Percentiles rank a stretch among this genome's conserved stretches.
These are phyloP conservation scores for Holacanthus passer DNA, from an alignment of 2,113 vertebrate genomes.

Conservation along the genomic window DNA sequence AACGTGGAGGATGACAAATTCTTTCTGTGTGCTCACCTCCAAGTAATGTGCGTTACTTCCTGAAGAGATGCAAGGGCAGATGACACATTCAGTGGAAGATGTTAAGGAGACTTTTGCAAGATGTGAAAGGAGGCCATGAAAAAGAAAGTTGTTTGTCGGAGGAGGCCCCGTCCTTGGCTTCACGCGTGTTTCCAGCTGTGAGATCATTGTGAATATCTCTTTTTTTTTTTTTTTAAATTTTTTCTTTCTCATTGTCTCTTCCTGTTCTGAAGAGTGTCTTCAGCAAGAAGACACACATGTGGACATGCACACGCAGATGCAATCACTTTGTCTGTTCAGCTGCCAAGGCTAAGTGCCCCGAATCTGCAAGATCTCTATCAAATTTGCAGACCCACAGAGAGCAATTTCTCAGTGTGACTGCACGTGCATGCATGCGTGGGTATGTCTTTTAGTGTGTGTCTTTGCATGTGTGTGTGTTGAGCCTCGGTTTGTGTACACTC, in stretches of 20 bases:
- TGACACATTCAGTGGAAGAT: conserved; percentile 20
- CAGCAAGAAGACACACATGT: conserved; percentile 19
- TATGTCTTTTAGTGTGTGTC: not conserved
- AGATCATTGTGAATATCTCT: conserved; percentile 43
- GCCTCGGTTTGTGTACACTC: conserved; percentile 47
- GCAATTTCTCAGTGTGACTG: conserved; percentile 41
- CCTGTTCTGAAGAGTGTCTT: conserved; percentile 53
- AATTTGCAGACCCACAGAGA: conserved; percentile 66
- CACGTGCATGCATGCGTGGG: conserved; percentile 1
- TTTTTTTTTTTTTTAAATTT: not conserved
- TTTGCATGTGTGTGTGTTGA: conserved; percentile 26
- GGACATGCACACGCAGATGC: conserved; percentile 49
- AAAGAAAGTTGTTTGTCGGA: conserved; percentile 28
- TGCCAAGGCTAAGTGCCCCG: conserved; percentile 72
- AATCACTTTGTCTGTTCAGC: conserved; percentile 68
- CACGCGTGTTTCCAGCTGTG: conserved; percentile 56
- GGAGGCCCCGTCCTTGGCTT: conserved; percentile 46
- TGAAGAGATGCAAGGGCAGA: not conserved
- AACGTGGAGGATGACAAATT: conserved; percentile 23
- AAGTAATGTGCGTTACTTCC: not conserved
- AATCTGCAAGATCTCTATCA: conserved; percentile 76
- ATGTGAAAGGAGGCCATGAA: conserved; percentile 15
- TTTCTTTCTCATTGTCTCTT: conserved; percentile 21
- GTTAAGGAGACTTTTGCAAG: conserved; percentile 1
- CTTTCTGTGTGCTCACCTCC: conserved; percentile 36